Conservation (phyloP, 2,113 vertebrate species). For the Microtus ochrogaster region DNA sequence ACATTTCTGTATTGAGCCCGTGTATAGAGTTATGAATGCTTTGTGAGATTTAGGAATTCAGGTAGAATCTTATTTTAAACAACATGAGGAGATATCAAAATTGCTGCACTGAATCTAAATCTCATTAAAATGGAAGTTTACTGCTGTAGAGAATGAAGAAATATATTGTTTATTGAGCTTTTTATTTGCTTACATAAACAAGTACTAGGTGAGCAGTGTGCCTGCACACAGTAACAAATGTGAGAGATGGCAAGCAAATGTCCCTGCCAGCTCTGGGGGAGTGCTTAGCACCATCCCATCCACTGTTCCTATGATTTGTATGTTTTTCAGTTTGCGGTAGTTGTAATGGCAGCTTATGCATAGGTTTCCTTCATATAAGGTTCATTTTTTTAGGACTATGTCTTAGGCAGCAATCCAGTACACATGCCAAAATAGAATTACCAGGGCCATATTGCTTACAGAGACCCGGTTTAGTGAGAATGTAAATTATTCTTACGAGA, state of each 20-base stretch:
- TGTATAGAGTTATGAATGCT: neutral
- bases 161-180: slow-evolving; percentile 62
- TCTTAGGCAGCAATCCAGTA: neutral
- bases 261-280: slow-evolving; percentile 30
- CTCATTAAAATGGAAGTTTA: slow-evolving; percentile 76
- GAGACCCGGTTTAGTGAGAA: slow-evolving; percentile 20
- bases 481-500: slow-evolving; percentile 31
- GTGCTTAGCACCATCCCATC: slow-evolving; percentile 58
- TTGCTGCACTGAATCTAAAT: slow-evolving; percentile 60
- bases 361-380: neutral
- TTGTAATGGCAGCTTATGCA: neutral
- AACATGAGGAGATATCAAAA: slow-evolving; percentile 64
- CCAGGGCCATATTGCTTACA: neutral
- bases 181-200: slow-evolving; percentile 73
- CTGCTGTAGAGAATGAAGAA: slow-evolving; percentile 19
- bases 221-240: slow-evolving; percentile 68
- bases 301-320: neutral
- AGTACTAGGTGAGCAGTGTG: slow-evolving; percentile 34
- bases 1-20: neutral
- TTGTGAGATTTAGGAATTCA: slow-evolving; percentile 60
- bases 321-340: neutral
- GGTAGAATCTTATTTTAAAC: slow-evolving; percentile 65
- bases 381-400: slow-evolving; percentile 45
- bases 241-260: slow-evolving; percentile 29
- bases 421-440: slow-evolving; percentile 29